phyloP scores from a whole-genome alignment of 2,888 invertebrate genomes.

The Trachelus iudaicus region DNA sequence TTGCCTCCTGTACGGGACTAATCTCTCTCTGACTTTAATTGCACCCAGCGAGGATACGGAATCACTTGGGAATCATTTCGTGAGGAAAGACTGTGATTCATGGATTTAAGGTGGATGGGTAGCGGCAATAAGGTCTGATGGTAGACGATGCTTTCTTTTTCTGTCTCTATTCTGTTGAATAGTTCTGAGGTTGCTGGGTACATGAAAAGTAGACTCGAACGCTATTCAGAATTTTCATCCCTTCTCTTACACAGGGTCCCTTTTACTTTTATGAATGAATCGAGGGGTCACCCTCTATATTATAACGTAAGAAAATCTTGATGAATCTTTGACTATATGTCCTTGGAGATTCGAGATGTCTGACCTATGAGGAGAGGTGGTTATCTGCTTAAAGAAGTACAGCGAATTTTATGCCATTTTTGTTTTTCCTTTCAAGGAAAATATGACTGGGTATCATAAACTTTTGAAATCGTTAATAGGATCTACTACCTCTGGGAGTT shows the following conservation, averaged over 20 bases:
- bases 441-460: neutral
- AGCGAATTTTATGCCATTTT: neutral
- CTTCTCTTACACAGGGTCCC: neutral
- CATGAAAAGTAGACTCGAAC: neutral
- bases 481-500: neutral
- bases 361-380: neutral
- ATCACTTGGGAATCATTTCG: neutral
- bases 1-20: conserved; percentile 3
- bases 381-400: neutral
- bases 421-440: neutral
- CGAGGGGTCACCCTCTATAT: neutral
- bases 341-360: neutral
- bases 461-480: neutral
- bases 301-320: neutral
- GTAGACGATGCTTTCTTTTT: neutral
- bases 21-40: conserved; percentile 4
- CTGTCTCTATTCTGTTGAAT: neutral
- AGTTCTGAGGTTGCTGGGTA: neutral
- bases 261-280: neutral
- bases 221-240: neutral
- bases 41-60: neutral
- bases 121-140: neutral
- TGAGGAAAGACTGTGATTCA: neutral
- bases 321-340: neutral
- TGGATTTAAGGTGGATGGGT: neutral